phyloP scores from a whole-genome alignment of 2,797 vertebrate species.

The Macropodus opercularis region DNA sequence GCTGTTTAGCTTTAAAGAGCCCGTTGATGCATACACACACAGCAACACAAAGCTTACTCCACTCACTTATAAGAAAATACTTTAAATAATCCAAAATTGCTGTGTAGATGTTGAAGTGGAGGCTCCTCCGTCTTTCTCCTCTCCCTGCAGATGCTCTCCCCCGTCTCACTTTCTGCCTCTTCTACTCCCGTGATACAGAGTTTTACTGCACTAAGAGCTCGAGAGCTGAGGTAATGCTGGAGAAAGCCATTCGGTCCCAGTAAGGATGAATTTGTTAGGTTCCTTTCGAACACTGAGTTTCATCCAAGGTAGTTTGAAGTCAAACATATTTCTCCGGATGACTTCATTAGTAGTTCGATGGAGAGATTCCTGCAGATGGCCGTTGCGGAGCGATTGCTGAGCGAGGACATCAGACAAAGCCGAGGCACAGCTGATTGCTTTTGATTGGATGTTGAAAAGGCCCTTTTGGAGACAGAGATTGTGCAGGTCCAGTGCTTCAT shows the following conservation, averaged over 20 bases:
- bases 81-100: constrained; percentile 33
- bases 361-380: constrained; percentile 33
- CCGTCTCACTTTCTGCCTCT: constrained; percentile 14
- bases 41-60: constrained; percentile 5
- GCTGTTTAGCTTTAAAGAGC: constrained; percentile 32
- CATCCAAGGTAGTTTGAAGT: constrained; percentile 34
- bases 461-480: constrained; percentile 11
- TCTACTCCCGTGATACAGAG: constrained; percentile 13
- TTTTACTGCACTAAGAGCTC: constrained; percentile 6
- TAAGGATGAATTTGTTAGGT: constrained; percentile 16
- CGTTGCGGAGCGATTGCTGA: constrained; percentile 23
- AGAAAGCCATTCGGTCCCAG: constrained; percentile 28
- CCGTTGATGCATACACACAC: neutral
- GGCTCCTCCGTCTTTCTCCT: neutral
- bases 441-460: constrained; percentile 46
- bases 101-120: constrained; percentile 14
- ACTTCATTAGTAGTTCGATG: constrained; percentile 54
- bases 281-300: constrained; percentile 14
- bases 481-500: constrained; percentile 36
- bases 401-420: constrained; percentile 42
- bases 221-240: constrained; percentile 9
- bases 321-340: constrained; percentile 26
- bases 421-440: constrained; percentile 49
- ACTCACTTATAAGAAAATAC: too few species aligned
- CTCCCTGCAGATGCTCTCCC: neutral